These are phyloP conservation scores for Drosophila ogumai DNA, from an alignment of 1,140 invertebrate genomes.

Conservation along the genomic window DNA sequence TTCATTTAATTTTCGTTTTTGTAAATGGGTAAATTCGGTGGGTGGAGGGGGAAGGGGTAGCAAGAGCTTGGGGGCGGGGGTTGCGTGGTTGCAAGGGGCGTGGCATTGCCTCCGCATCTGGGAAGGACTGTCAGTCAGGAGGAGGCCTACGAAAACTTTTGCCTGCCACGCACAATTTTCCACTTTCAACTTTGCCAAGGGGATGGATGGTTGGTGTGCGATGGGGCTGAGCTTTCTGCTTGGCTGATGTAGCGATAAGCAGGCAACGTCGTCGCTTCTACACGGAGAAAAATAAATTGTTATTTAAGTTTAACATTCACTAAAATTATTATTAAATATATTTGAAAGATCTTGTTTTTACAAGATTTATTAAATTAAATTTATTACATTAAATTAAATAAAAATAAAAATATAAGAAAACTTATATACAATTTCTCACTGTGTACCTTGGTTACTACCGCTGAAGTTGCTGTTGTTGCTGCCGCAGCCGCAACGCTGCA, in stretches of 20 bases:
- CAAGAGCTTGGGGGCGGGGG: background rate
- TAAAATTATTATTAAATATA: no score
- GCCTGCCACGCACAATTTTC: conserved; percentile 82
- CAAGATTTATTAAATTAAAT: no score
- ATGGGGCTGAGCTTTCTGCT: conserved; percentile 74
- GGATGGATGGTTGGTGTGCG: conserved; percentile 1
- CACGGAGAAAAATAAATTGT: background rate
- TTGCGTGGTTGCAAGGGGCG: conserved; percentile 13
- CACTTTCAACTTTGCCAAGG: conserved; percentile 72
- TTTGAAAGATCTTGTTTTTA: background rate
- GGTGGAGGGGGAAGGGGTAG: background rate
- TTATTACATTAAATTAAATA: no score
- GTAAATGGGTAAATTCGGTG: conserved; percentile 49
- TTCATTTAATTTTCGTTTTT: conserved; percentile 73
- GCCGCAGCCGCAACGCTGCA: conserved; percentile 71
- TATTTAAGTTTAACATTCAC: no score
- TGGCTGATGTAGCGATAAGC: conserved; percentile 82
- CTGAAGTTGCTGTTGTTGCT: conserved; percentile 47
- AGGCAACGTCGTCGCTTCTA: conserved; percentile 43
- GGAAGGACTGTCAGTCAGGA: conserved; percentile 59
- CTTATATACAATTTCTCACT: background rate
- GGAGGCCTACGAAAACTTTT: conserved; percentile 62
- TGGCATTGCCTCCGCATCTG: conserved; percentile 40
- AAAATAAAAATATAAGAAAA: background rate
- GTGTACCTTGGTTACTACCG: conserved; percentile 10